Base-by-base conservation (phyloP, 1,140 invertebrate species). In the Xylocopa sonorina region DNA sequence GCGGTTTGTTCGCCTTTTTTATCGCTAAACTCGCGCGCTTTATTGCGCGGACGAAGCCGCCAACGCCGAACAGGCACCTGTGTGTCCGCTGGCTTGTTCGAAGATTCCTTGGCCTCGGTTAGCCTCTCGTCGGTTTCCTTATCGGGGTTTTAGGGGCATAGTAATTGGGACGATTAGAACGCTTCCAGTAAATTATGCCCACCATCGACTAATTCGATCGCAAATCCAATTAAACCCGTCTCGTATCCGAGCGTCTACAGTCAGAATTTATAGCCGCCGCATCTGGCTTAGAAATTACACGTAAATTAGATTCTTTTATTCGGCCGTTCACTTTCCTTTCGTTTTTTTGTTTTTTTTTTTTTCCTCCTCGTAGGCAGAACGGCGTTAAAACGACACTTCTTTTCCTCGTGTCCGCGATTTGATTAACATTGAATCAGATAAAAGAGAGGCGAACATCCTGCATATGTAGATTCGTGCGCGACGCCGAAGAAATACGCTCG, bases 401-500 rank as follows among this genome's bases (percentile, higher is more conserved):
- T 78, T 78, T 62, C 68, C 76, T 53, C 24, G 67, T 21, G 74
- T 78, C 55, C 58, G 38, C 77, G 77, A 79, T 79, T 79, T 72
- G 69, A 79, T 79, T 74, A 74, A 79, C 77, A 79, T 73, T 74
- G 58, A 63, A 73, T 79, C 69, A 79, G 77, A 79, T 73, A 73
- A 73, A 73, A 51, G 48, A 51, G 48, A 24, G 41, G 27, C 53
- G 57, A n/a, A 32, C 72, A 76, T 75, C 46, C 55, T 78, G 67
- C 75, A 71, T 78, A 78, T 78, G 75, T 78, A 78, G 75, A 78
- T 58, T 78, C 66, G 69, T 55, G 75, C 71, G 69, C 63, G 63
- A 64, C 80, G 69, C 81, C 64, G 60, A 85, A 86, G 82, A 86
- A 77, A 85, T 85, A 85, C 62, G 74, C 58, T 74, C 80, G 73